phyloP scores from a whole-genome alignment of 2,797 vertebrate species.

The Alfaro cultratus region DNA sequence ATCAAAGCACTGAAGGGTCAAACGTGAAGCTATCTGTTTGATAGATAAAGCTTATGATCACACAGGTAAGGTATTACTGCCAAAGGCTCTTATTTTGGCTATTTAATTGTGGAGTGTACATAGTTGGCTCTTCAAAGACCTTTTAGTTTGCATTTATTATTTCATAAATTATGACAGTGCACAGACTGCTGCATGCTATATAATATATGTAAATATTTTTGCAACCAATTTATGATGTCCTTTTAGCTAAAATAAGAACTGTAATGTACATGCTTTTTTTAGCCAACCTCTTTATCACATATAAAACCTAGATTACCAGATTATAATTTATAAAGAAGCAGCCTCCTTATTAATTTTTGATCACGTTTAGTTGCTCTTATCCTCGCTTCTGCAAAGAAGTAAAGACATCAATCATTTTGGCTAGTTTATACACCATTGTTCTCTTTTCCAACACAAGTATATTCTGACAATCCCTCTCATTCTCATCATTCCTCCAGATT shows the following conservation, averaged over 20 bases:
- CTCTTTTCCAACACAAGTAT: not conserved
- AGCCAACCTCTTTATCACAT: not conserved
- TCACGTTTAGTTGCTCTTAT: not conserved
- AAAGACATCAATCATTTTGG: not conserved
- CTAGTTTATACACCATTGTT: not conserved
- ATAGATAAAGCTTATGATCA: not conserved
- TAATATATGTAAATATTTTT: not conserved
- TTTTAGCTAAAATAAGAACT: not conserved
- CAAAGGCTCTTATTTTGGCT: not conserved
- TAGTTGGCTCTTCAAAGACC: not conserved
- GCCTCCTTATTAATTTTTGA: not conserved
- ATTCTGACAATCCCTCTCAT: not conserved
- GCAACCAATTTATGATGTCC: not conserved
- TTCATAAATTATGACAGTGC: not conserved
- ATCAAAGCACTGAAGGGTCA: not conserved
- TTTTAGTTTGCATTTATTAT: not conserved
- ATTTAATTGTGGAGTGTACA: not conserved
- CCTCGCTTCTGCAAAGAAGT: not conserved
- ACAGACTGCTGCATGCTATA: not conserved
- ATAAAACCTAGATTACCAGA: not conserved
- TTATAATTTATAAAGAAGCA: not conserved
- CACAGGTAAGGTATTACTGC: not conserved
- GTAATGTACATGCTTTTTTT: not conserved
- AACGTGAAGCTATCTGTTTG: not conserved
- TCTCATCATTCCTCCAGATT: not conserved